A percentile compares a stretch with the other conserved stretches of the same genome.
Conservation (phyloP, 2,113 vertebrate species). For the Conger conger region DNA sequence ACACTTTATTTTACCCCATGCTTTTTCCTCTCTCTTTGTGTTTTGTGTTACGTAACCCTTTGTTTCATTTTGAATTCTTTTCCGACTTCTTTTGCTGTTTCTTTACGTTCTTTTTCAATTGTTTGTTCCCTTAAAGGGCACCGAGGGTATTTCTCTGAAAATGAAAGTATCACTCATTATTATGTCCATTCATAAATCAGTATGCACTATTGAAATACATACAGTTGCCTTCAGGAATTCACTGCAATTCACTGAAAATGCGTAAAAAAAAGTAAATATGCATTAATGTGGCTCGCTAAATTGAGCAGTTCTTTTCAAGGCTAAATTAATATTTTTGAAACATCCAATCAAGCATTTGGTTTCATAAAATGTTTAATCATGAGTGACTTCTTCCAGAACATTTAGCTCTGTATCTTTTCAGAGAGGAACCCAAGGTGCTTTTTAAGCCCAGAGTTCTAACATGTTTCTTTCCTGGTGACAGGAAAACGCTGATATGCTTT, state of each 20-base stretch:
- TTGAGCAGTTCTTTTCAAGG: background rate
- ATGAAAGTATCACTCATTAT: background rate
- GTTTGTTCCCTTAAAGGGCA: slow-evolving; percentile 41
- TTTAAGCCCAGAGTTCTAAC: slow-evolving; percentile 56
- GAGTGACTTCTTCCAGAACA: background rate
- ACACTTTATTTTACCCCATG: slow-evolving; percentile 75
- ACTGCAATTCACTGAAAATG: background rate
- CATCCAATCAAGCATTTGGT: background rate
- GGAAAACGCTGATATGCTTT: slow-evolving; percentile 46
- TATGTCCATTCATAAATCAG: background rate
- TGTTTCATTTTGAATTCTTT: slow-evolving; percentile 49
- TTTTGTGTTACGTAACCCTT: slow-evolving; percentile 69
- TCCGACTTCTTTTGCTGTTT: slow-evolving; percentile 27
- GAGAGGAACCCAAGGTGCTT: background rate
- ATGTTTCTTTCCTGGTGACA: slow-evolving; percentile 69
- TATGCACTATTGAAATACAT: background rate
- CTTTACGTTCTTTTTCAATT: slow-evolving; percentile 58
- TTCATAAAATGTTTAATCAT: background rate
- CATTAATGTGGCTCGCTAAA: background rate
- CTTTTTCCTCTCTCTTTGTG: slow-evolving; percentile 62
- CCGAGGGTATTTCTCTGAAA: slow-evolving; percentile 3
- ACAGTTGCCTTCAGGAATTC: background rate
- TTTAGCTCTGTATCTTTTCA: background rate
- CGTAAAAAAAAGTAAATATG: no score
- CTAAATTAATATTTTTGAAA: background rate